Conservation (phyloP, 2,113 vertebrate species). For the Accipiter virgatus region DNA sequence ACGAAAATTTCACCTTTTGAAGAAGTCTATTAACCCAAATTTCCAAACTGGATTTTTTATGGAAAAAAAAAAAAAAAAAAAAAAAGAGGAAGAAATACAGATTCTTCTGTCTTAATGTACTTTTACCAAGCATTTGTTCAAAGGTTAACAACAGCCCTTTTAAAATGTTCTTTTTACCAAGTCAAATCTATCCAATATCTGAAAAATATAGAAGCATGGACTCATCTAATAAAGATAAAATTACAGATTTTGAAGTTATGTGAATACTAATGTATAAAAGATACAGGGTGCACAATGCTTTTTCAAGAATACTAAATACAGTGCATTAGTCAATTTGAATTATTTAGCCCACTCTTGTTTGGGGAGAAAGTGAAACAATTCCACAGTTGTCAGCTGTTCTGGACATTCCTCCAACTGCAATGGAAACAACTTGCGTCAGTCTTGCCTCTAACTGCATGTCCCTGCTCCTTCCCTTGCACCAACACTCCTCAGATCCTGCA, state of each 20-base stretch:
- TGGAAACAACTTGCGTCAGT: background rate
- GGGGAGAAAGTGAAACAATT: background rate
- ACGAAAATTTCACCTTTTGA: background rate
- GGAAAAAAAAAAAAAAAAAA: background rate
- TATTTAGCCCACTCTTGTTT: background rate
- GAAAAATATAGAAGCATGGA: background rate
- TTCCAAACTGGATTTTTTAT: background rate
- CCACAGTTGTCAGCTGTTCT: background rate
- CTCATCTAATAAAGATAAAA: background rate
- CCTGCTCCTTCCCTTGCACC: background rate
- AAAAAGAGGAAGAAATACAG: background rate
- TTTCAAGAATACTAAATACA: background rate
- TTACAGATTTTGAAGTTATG: background rate
- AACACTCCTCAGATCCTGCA: background rate
- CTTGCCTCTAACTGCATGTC: background rate
- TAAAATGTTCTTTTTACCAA: background rate
- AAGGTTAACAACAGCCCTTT: background rate
- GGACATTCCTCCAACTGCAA: background rate
- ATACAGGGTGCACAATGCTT: rapidly evolving
- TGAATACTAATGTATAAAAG: background rate
- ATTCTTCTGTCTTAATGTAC: background rate
- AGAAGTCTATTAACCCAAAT: background rate
- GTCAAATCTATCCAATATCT: background rate
- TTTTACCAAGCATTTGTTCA: background rate
- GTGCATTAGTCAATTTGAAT: background rate